Base-by-base conservation (phyloP, 2,888 invertebrate species). In the Achlya flavicornis region DNA sequence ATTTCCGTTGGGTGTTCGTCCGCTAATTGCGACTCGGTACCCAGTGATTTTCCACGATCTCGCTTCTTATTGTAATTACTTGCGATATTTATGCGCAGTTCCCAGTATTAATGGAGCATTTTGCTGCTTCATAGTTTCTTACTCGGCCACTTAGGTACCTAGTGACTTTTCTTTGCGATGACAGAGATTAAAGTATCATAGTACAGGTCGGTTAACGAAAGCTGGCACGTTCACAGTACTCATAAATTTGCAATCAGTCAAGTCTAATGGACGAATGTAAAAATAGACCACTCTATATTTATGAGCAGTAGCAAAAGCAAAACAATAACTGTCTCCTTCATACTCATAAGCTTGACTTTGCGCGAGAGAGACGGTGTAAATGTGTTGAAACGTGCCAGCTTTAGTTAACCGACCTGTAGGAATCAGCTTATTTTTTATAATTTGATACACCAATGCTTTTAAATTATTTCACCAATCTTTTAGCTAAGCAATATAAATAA, bases 1-100 rank as follows among this genome's bases (percentile, higher is more conserved):
- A 92, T 92, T 89, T 92, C 90, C 90, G 88, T 79, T 85, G 90
- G 90, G 90, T 89, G 91, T 91, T 90, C 87, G 86, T 83, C 86
- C 87, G 84, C 90, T 92, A 92, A 92, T 92, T 92, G 87, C 88
- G 75, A 85, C 79, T 85, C 85, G 87, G 86, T 88, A 85, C 86
- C 86, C 88, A 87, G 86, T 90, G 90, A 91, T 92, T 91, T 91
- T 90, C 90, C 90, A 85, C 86, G 79, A 90, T 89, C 87, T 84
- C 85, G 79, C 85, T 86, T 84, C 83, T 85, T 86, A 87, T 85
- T 87, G 86, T 84, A 84, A 85, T 86, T 86, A 83, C 83, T 85
- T 77, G 82, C 71, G 72, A 84, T 85, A 84, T 86, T 87, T 86
- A 87, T 85, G 82, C 79, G 75, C 78, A 74, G 74, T 73, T 79